Evolutionary conservation across 2,113 vertebrate species (phyloP), one percentile per base, ranked within the genome.

Genomic region (Podarcis muralis): DNA sequence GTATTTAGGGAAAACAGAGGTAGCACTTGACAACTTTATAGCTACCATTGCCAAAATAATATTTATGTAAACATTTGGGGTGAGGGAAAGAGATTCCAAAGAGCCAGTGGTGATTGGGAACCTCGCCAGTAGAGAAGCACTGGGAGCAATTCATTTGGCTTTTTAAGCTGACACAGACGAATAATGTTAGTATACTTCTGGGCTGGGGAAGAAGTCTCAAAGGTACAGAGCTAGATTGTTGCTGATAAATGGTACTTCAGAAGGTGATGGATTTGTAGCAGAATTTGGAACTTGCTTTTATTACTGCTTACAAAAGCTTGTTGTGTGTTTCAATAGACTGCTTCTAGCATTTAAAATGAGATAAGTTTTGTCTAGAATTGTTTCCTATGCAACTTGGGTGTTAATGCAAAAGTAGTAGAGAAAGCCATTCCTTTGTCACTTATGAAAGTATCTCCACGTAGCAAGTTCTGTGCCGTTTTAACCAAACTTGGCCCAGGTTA

Each of bases 181-280:
- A 75, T 57, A 68, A 27, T 35, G 66, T 90, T 83, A 2, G 48
- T 53, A 0, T 78, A 48, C 83, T 90, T 92, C 65, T 90, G 83
- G 79, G 91, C 85, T 86, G 74, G 87, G 35, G 30, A 68, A 35
- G 87, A 30, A 91, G 53, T 79, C 20, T 12, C 32, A 57, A 88
- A 91, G 85, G n/a, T 89, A 71, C 0, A 0, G 78, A 87, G 37
- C 81, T 92, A 74, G 80, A 30, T 13, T 77, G n/a, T 79, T 81
- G 92, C 74, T 6, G 30, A 74, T 85, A n/a, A 92, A 87, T 89
- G 32, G 80, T 77, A 87, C 25, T 91, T 83, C 83, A 69, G 84
- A 88, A 43, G 76, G 83, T 86, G 25, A 16, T 83, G 23, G 90
- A 93, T 93, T 93, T 94, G 87, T 92, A 90, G 82, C 87, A 88